phyloP scores from a whole-genome alignment of 92 coral and sea anemone species.

The Palythoa caribaeorum region DNA sequence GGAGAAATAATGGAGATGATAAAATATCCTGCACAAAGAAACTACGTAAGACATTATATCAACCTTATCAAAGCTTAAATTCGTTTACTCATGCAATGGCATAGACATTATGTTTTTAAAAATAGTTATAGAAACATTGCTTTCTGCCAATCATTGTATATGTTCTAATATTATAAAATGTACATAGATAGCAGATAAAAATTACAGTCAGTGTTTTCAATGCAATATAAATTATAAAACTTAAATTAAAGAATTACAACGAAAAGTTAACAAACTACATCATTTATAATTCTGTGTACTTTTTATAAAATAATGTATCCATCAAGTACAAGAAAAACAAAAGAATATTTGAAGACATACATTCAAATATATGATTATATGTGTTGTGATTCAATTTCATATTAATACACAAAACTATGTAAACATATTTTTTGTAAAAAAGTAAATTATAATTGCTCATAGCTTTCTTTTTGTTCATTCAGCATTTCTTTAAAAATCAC shows the following conservation, averaged over 20 bases:
- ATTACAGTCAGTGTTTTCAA: background rate
- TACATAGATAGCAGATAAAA: background rate
- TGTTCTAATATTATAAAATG: no score
- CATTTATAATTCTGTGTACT: background rate
- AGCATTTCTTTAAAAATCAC: background rate
- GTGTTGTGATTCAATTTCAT: background rate
- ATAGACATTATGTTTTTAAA: no score
- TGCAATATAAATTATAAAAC: background rate
- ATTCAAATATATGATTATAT: background rate
- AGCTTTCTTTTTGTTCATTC: background rate
- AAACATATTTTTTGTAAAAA: background rate
- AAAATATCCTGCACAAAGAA: no score
- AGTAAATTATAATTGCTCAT: background rate
- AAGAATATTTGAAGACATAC: background rate
- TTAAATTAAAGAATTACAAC: background rate
- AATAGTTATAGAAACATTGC: no score
- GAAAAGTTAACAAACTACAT: background rate
- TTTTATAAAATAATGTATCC: background rate
- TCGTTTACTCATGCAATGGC: no score
- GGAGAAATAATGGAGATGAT: no score
- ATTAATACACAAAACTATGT: background rate
- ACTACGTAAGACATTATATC: no score
- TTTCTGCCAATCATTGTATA: no score
- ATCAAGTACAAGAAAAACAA: background rate
- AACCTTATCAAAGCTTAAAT: no score